Percentiles rank a stretch among this genome's conserved stretches.
phyloP scores from a whole-genome alignment of 1,140 invertebrate genomes.

The Orussus abietinus region DNA sequence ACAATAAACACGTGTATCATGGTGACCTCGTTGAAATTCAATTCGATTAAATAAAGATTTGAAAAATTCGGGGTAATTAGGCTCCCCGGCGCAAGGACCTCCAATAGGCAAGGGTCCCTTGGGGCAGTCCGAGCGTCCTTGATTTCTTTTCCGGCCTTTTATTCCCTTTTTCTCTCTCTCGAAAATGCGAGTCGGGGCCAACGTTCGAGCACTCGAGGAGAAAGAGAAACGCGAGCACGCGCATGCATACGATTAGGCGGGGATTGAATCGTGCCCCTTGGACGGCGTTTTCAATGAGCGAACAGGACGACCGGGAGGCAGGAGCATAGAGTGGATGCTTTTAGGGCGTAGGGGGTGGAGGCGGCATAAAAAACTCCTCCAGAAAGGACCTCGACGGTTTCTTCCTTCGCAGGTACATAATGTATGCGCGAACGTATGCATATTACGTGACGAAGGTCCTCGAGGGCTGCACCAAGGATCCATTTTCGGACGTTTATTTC shows the following conservation, averaged over 20 bases:
- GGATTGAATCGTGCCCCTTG: conserved; percentile 39
- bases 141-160: no score
- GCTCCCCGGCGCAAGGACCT: background rate
- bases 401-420: conserved; percentile 38
- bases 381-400: conserved; percentile 28
- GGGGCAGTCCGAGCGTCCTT: background rate
- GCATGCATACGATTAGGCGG: conserved; percentile 47
- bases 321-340: no score
- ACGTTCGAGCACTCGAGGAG: no score
- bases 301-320: conserved; percentile 29
- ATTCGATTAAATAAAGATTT: no score
- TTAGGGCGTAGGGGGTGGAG: background rate
- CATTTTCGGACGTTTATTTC: no score
- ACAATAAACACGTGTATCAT: no score
- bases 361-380: conserved; percentile 8
- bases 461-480: no score
- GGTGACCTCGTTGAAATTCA: no score
- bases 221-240: no score
- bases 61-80: no score
- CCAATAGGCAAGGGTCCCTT: background rate
- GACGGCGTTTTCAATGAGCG: conserved; percentile 33
- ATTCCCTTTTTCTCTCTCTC: no score
- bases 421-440: conserved; percentile 37
- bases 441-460: conserved; percentile 37
- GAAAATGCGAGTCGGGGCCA: no score